phyloP scores from a whole-genome alignment of 2,113 vertebrate genomes.

The Varanus komodoensis region DNA sequence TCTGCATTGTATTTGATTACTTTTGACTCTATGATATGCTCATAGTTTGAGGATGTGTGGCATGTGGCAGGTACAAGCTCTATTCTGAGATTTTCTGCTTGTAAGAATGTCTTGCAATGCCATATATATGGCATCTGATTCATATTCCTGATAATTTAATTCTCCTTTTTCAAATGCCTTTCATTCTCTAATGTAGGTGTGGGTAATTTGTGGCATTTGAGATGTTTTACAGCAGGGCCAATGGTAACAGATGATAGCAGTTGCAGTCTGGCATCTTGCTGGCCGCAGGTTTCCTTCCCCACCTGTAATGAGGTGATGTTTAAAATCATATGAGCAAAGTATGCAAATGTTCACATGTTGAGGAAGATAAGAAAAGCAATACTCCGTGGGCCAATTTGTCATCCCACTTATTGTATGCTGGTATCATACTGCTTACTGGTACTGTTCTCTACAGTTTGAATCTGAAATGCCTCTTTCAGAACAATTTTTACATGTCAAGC shows the following conservation, averaged over 20 bases:
- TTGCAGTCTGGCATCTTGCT: too few relatives aligned
- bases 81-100: neutral
- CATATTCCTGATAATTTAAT: neutral
- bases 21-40: neutral
- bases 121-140: neutral
- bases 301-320: neutral
- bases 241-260: too few relatives aligned
- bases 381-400: neutral
- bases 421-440: neutral
- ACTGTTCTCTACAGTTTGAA: neutral
- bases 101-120: neutral
- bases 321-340: neutral
- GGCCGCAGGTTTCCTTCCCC: neutral
- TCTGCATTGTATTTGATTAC: neutral
- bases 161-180: neutral
- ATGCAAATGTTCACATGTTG: neutral
- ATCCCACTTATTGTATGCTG: neutral
- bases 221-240: too few relatives aligned
- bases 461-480: neutral
- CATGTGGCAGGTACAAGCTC: neutral
- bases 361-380: neutral
- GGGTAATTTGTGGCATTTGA: neutral
- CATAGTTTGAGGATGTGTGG: neutral
- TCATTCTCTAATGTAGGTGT: neutral
- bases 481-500: neutral